Evolutionary conservation across 2,888 invertebrate species (phyloP), one percentile per base, ranked within the genome.

Genomic region (Polydrusus cervinus): DNA sequence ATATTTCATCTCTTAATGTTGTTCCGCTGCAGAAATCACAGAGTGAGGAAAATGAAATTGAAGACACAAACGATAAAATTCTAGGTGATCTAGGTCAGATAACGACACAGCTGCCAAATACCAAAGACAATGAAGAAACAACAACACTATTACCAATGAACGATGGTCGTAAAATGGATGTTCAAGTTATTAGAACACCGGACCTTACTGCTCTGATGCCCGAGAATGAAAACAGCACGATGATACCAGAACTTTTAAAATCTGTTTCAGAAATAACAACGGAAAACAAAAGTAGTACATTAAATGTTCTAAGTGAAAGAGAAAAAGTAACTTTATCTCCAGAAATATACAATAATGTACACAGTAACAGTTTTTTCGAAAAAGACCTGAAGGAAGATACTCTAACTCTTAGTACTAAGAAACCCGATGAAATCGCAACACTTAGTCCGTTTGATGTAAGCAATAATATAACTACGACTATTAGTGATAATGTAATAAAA

Each of bases 321-420:
- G 69, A 74, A 65, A 70, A 71, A 34, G 53, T 78, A 2, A 79
- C 80, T 13, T 60, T 85, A 47, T 82, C 82, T 11, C 80, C 83
- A 30, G 85, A 85, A 76, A 83, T 85, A 16, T 76, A 84, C 20
- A 86, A 86, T 69, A 86, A 84, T 71, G 83, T 86, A 6, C 85
- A 85, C 76, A 85, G 85, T 67, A 85, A 85, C 76, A 81, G 67
- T 53, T 84, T 79, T 67, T 85, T 86, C 69, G 82, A 82, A 38
- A 53, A 79, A 10, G 66, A 65, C 18, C 45, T 75, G 14, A 67
- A 62, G 25, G 67, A 67, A 43, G n/a, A 72, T 5, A 14, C 13
- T 1, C 3, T 30, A 25, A 25, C 30, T 6, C 10, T 11, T 14
- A 47, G 18, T 57, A 43, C 40, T 73, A 38, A 60, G 38, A 60